Base-by-base conservation (phyloP, 2,888 invertebrate genomes). In the Nomada fabriciana region DNA sequence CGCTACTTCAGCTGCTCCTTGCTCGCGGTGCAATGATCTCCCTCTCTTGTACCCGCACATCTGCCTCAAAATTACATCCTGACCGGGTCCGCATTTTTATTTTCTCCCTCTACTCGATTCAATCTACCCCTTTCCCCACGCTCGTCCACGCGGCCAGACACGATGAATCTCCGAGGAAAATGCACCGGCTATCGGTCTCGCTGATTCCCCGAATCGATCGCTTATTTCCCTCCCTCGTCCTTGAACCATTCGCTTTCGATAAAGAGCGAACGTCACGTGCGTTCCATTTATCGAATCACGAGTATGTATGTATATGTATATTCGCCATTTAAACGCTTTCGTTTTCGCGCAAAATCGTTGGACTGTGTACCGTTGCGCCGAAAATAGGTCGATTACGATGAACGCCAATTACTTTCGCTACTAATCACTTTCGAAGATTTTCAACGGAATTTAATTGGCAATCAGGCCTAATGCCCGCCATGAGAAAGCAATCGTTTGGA, bases 1-100 rank as follows among this genome's bases (percentile, higher is more conserved):
- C 89, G 89, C 89, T 88, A 85, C 86, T 89, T 88, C 85, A 88
- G 87, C 89, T 88, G 88, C 88, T 84, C 76, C 80, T 85, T 77
- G 80, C 80, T 82, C 75, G 81, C 85, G 78, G 85, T 86, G 88
- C 88, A 85, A 84, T 72, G 84, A 88, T 88, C 88, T 86, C 88
- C 85, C 88, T 85, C 80, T 82, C 84, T 50, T 52, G 80, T 79
- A 59, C 82, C 74, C 84, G 80, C 76, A 86, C 88, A 88, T 88
- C 88, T 88, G 88, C 88, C 88, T 80, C 79, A 77, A 88, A 88
- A 88, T 88, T 88, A 83, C 83, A 71, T 77, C 80, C 83, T 69
- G 61, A 73, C 63, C 63, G 63, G 72, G 69, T 64, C 59, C 60
- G 60, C 76, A 68, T 80, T 78, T 78, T 73, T 73, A 76, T 77